These are phyloP conservation scores for Mus spretus DNA, from an alignment of 2,797 vertebrate genomes.

Conservation along the genomic window DNA sequence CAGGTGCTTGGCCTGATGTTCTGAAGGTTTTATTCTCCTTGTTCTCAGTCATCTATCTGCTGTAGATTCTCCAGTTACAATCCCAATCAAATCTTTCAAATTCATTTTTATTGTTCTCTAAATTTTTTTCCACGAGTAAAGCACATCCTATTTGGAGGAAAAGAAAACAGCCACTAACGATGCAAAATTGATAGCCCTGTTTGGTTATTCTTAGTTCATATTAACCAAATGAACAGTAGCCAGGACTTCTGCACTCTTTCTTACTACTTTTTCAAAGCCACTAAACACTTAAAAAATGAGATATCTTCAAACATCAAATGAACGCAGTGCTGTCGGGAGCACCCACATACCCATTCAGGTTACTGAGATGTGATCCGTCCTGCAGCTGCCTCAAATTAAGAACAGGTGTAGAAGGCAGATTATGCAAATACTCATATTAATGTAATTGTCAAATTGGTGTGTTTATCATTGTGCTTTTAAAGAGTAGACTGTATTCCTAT, in stretches of 20 bases:
- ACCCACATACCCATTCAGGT: slow-evolving; percentile 81
- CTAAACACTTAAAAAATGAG: slow-evolving; percentile 60
- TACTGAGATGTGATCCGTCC: slow-evolving; percentile 85
- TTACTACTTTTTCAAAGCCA: slow-evolving; percentile 72
- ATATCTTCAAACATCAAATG: slow-evolving; percentile 70
- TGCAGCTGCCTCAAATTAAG: slow-evolving; percentile 92
- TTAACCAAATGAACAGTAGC: slow-evolving; percentile 57
- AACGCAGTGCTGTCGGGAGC: slow-evolving; percentile 74
- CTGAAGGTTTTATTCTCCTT: background rate
- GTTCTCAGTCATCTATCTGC: background rate
- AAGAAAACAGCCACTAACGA: background rate
- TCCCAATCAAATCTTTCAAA: slow-evolving; percentile 19
- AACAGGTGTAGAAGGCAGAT: slow-evolving; percentile 91
- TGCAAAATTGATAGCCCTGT: background rate
- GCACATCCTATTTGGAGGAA: background rate
- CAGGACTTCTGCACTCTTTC: slow-evolving; percentile 30
- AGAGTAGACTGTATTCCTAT: slow-evolving; percentile 89
- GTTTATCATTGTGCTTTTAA: slow-evolving; percentile 90
- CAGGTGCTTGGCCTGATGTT: background rate
- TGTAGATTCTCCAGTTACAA: background rate
- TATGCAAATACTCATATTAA: slow-evolving; percentile 92
- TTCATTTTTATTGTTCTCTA: slow-evolving; percentile 25
- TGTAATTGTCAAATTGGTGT: slow-evolving; percentile 92
- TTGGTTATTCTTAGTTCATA: slow-evolving; percentile 39
- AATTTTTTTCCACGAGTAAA: background rate